phyloP scores from a whole-genome alignment of 1,140 invertebrate species.

The Drosophila equinoxialis region DNA sequence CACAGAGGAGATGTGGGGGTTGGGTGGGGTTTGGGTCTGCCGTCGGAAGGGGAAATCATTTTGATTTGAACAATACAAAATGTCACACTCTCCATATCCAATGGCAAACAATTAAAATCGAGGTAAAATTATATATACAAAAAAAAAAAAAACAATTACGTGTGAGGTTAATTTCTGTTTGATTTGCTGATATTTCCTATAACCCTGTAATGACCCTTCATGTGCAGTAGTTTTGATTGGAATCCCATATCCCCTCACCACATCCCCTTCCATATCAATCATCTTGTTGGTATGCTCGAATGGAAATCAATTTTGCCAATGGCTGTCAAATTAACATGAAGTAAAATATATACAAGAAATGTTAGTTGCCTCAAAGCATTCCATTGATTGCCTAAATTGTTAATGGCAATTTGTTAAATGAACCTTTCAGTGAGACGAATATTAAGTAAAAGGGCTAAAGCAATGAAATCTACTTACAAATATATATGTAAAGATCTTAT shows the following conservation, averaged over 20 bases:
- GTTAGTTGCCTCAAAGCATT: conserved; percentile 38
- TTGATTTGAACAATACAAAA: conserved; percentile 20
- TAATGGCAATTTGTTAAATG: conserved; percentile 34
- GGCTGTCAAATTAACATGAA: conserved; percentile 52
- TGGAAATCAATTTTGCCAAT: conserved; percentile 41
- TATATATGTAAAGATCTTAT: neutral
- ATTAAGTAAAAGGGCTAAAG: conserved; percentile 10
- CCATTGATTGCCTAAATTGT: conserved; percentile 46
- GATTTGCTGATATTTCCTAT: conserved; percentile 34
- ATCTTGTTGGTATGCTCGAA: conserved; percentile 32
- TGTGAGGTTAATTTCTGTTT: conserved; percentile 36
- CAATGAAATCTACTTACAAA: neutral
- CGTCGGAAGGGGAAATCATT: neutral
- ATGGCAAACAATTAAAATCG: conserved; percentile 35
- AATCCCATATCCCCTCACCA: neutral
- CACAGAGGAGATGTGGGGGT: neutral
- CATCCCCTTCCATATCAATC: neutral
- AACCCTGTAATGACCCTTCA: conserved; percentile 56
- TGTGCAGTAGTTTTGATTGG: conserved; percentile 21
- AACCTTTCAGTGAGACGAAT: conserved; percentile 18
- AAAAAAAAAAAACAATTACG: conserved; percentile 36
- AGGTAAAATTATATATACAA: conserved; percentile 20
- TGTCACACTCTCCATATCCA: conserved; percentile 7
- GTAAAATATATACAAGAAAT: conserved; percentile 23
- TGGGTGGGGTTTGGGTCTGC: neutral